A percentile compares a stretch with the other conserved stretches of the same genome.
Evolutionary conservation across 2,888 invertebrate species (phyloP).

Genomic region (Eremobia ochroleuca): DNA sequence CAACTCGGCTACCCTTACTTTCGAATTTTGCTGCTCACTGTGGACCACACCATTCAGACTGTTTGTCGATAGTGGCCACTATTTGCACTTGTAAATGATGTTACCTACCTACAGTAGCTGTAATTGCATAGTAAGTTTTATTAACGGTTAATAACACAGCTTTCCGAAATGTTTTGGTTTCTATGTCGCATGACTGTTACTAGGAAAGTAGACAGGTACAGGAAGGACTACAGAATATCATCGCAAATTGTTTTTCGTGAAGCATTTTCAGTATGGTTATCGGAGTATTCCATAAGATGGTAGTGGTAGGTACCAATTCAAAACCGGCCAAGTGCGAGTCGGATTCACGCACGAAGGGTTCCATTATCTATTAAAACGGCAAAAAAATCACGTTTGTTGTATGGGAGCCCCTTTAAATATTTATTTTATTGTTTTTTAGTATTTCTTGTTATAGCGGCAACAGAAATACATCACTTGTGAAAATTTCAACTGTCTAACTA

Average conservation of each 20-base stretch:
- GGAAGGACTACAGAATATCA: conserved; percentile 6
- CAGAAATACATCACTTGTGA: too few species aligned
- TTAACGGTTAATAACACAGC: conserved; percentile 6
- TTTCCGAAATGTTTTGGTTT: neutral
- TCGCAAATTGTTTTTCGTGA: conserved; percentile 7
- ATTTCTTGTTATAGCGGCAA: too few species aligned
- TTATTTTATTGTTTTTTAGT: too few species aligned
- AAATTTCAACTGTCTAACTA: too few species aligned
- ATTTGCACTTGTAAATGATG: conserved; percentile 36
- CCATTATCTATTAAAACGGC: too few species aligned
- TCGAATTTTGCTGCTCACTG: conserved; percentile 17
- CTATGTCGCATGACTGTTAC: neutral
- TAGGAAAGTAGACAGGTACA: conserved; percentile 11
- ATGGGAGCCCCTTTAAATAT: too few species aligned
- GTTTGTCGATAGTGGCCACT: conserved; percentile 15
- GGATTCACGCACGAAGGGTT: too few species aligned
- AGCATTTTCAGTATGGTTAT: conserved; percentile 1
- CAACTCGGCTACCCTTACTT: conserved; percentile 4
- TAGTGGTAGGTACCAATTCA: neutral
- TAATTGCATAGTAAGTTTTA: neutral
- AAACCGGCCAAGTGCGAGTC: too few species aligned
- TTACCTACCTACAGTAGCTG: neutral
- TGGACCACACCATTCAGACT: conserved; percentile 23
- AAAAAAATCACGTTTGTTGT: too few species aligned
- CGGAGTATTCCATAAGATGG: neutral